Evolutionary conservation across 1,140 invertebrate species (phyloP), one percentile per base, ranked within the genome.

Genomic region (Polyergus mexicanus): DNA sequence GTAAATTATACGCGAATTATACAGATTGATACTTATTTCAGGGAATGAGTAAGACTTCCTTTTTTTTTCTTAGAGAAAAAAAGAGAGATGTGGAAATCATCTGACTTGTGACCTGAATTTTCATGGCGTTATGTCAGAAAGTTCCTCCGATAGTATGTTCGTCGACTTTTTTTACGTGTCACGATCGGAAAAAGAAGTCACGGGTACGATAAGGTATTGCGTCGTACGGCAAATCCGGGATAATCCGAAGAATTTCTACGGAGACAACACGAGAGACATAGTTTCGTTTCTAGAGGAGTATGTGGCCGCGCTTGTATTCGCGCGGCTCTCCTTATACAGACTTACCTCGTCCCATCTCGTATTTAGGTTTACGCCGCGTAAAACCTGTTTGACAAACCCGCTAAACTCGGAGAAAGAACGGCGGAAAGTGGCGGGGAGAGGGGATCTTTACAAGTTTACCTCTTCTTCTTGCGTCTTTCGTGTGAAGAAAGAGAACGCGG

Each of bases 201-300:
- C 51, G 72, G 7, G 78, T 47, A 60, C 54, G 78, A 88, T 74
- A 58, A 81, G 51, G 54, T 63, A 80, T 74, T 63, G 83, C 44
- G 75, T 66, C 41, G 41, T n/a, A 47, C 25, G 19, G 54, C 54
- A 89, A 90, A 89, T 89, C 88, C 74, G 11, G 74, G 88, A 90
- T 90, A 89, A 90, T 90, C 88, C 85, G 56, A 41, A 32, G 62
- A 90, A 90, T 87, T 89, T 47, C 25, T 35, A 77, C 32, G 19
- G 58, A 83, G 76, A 84, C 66, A 68, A 77, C 44, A 72, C 35
- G 66, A 8, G 19, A 58, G 32, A 54, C 58, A 54, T 47, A 32
- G 54, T 66, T 81, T 77, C 44, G 62, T 84, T 54, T 54, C 74
- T 51, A 13, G 19, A 19, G 38, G 38, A 32, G 35, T n/a, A 60